Evolutionary conservation across 2,888 invertebrate species (phyloP), one percentile per base, ranked within the genome.

Genomic region (Chrysolina oricalcia): DNA sequence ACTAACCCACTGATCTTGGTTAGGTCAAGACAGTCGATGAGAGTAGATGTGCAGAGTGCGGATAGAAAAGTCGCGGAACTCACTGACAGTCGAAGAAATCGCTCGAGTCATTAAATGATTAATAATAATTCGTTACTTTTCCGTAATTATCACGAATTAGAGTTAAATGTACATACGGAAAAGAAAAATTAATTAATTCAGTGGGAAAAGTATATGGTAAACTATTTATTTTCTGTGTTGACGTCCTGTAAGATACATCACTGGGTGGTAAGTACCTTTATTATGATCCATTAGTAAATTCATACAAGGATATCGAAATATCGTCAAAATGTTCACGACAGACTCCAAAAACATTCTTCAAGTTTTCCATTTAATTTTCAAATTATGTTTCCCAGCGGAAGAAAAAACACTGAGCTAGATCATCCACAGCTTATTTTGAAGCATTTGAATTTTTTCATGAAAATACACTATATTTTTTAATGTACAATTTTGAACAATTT

Each of bases 1-100:
- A 15, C 50, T 50, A 50, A 50, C 50, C 43, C 43, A 50, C 2
- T 59, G 15, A 59, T 59, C 27, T 59, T 59, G 53, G 8, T 59
- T 27, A 59, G 27, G 35, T 59, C 27, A n/a, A 35, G 35, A 59
- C 59, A 27, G 27, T 15, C 10, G 59, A 59, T 59, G 9, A n/a
- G n/a, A 59, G n/a, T 27, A 35, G 59, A 10, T 27, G 59, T 59
- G 23, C 27, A 59, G n/a, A n/a, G 27, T n/a, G 27, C n/a, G 13
- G 50, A 19, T 59, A 23, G 1, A n/a, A 15, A 23, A 27, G 15
- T 59, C 15, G 59, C 27, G 59, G 53, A 53, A 53, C 21, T 27
- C 8, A 59, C n/a, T 17, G 35, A 6, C 59, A 35, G 35, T 59
- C 9, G 10, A 59, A 35, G 35, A 59, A 59, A 59, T 59, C 8